Evolutionary conservation across 2,797 vertebrate genomes (phyloP).

Genomic region (Pangasius krempfi): DNA sequence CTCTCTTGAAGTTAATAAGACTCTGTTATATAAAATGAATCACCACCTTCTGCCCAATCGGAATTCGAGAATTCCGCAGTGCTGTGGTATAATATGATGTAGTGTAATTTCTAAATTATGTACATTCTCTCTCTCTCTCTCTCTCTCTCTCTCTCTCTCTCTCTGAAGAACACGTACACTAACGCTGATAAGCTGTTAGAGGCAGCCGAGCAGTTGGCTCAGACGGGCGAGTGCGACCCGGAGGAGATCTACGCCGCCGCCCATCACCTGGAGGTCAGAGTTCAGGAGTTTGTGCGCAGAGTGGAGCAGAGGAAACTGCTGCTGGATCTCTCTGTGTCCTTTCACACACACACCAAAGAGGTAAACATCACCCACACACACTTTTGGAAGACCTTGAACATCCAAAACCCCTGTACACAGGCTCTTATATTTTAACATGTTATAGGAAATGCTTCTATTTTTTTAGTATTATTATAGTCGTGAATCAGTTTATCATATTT

Average conservation of each 20-base stretch:
- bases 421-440: neutral
- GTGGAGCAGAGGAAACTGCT: conserved; percentile 96
- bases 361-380: conserved; percentile 74
- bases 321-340: conserved; percentile 95
- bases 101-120: neutral
- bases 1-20: neutral
- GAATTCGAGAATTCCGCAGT: neutral
- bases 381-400: neutral
- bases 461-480: neutral
- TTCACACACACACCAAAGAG: conserved; percentile 98
- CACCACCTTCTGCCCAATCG: neutral
- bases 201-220: conserved; percentile 85
- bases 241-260: conserved; percentile 90
- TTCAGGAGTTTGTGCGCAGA: conserved; percentile 90
- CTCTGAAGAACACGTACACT: conserved; percentile 60
- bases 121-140: neutral
- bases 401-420: neutral
- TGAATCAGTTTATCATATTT: neutral
- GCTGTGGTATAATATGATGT: neutral
- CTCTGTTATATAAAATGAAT: neutral
- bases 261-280: conserved; percentile 80
- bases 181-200: conserved; percentile 76
- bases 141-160: neutral
- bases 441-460: neutral
- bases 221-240: conserved; percentile 88